Conservation (phyloP, 2,797 vertebrate genomes). For the Hirundo rustica region DNA sequence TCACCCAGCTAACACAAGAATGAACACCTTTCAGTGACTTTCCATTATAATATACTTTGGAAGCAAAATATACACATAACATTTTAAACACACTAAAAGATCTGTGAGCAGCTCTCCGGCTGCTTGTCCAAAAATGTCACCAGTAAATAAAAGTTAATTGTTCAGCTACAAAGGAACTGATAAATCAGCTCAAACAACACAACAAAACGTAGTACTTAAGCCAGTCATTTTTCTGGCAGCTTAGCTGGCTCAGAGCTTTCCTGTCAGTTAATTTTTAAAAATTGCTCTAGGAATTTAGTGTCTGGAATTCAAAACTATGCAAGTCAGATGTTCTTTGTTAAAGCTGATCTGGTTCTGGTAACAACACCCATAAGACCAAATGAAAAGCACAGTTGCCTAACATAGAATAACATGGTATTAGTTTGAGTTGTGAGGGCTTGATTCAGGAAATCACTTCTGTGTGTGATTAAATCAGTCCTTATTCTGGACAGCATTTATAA, state of each 20-base stretch:
- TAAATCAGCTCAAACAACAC: background rate
- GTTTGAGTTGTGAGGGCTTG: background rate
- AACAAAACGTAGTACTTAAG: background rate
- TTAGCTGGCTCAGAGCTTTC: background rate
- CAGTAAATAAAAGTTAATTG: constrained; percentile 1
- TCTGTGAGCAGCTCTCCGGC: background rate
- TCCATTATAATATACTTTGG: background rate
- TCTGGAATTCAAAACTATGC: background rate
- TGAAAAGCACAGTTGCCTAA: constrained; percentile 1
- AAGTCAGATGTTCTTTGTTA: constrained; percentile 46
- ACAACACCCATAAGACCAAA: background rate
- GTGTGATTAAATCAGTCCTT: background rate
- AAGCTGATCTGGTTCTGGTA: constrained; percentile 13
- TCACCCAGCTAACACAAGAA: background rate
- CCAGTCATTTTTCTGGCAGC: constrained; percentile 15
- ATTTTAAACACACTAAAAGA: background rate
- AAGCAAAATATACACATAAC: background rate
- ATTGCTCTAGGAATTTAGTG: constrained; percentile 16
- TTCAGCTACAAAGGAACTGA: background rate
- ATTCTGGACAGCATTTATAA: background rate
- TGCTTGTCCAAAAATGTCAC: background rate
- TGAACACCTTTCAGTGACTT: background rate
- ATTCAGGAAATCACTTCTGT: constrained; percentile 25
- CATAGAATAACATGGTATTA: background rate
- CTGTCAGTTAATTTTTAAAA: background rate